Percentiles rank a stretch among this genome's conserved stretches.
Conservation (phyloP, 1,140 invertebrate genomes). For the Aphidius ervi region DNA sequence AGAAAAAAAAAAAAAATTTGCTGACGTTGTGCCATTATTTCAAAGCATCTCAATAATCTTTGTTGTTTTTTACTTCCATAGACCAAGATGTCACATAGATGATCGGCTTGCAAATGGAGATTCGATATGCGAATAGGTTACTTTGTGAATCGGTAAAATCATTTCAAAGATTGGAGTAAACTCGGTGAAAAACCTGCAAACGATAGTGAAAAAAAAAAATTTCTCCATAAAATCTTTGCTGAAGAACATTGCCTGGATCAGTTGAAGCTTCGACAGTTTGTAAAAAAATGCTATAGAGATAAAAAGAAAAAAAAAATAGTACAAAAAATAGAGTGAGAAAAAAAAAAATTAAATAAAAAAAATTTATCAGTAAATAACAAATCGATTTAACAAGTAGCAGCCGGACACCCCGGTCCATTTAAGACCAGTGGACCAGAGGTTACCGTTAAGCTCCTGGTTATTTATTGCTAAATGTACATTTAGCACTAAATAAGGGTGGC, state of each 20-base stretch:
- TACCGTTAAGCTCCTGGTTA: slow-evolving; percentile 9
- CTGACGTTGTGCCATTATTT: slow-evolving; percentile 41
- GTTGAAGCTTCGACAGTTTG: no score
- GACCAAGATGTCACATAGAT: neutral
- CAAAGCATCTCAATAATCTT: neutral
- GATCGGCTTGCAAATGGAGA: slow-evolving; percentile 18
- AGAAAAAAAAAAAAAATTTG: slow-evolving; percentile 29
- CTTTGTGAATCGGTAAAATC: no score
- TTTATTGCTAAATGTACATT: slow-evolving; percentile 18
- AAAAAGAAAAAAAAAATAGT: neutral
- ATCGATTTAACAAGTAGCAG: neutral
- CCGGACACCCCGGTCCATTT: slow-evolving; percentile 12
- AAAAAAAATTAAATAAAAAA: slow-evolving; percentile 2
- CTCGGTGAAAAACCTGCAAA: no score
- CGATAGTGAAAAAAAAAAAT: neutral
- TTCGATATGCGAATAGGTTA: slow-evolving; percentile 13
- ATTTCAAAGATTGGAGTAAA: no score
- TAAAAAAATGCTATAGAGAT: no score
- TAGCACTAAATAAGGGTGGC: slow-evolving; percentile 19
- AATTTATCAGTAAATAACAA: no score
- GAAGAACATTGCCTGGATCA: no score
- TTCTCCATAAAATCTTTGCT: neutral
- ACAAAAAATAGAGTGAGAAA: neutral
- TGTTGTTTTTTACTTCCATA: slow-evolving; percentile 4
- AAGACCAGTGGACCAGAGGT: slow-evolving; percentile 11